These are phyloP conservation scores for Pogonocichla stellata DNA, from an alignment of 2,113 vertebrate genomes.

Conservation along the genomic window DNA sequence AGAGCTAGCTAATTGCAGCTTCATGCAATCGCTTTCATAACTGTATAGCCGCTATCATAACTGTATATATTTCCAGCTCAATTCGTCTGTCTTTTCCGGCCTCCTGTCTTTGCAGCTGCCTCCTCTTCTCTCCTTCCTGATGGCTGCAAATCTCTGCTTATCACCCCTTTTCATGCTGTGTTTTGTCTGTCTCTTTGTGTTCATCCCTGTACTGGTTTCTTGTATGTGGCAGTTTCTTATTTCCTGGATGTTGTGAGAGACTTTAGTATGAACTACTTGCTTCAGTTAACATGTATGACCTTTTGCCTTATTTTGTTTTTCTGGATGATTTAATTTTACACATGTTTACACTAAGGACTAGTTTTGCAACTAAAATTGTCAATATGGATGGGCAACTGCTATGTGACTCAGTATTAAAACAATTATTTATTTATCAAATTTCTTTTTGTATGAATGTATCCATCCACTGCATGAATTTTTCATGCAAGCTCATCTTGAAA, in stretches of 20 bases:
- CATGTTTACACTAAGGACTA: conserved; percentile 51
- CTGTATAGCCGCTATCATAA: neutral
- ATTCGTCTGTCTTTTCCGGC: conserved; percentile 59
- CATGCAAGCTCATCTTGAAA: conserved; percentile 68
- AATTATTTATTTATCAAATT: conserved; percentile 66
- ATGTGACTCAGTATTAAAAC: conserved; percentile 59
- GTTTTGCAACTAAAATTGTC: conserved; percentile 57
- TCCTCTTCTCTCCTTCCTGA: conserved; percentile 67
- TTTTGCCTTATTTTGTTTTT: conserved; percentile 67
- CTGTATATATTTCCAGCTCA: conserved; percentile 65
- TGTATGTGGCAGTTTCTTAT: neutral
- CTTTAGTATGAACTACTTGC: conserved; percentile 13
- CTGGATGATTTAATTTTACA: conserved; percentile 67
- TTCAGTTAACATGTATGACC: conserved; percentile 34
- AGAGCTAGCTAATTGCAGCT: conserved; percentile 47
- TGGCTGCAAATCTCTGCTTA: conserved; percentile 72
- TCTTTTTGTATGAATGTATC: conserved; percentile 57
- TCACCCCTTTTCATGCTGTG: conserved; percentile 70
- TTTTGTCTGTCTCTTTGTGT: conserved; percentile 72
- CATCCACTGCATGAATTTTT: conserved; percentile 69
- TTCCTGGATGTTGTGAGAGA: conserved; percentile 33
- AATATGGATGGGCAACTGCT: conserved; percentile 57
- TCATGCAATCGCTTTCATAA: conserved; percentile 43
- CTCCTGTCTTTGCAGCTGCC: conserved; percentile 73
- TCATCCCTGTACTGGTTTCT: conserved; percentile 41